Percentiles rank a stretch among this genome's conserved stretches.
phyloP scores from a whole-genome alignment of 64 coral and sea anemone species.

The Montipora sp. region DNA sequence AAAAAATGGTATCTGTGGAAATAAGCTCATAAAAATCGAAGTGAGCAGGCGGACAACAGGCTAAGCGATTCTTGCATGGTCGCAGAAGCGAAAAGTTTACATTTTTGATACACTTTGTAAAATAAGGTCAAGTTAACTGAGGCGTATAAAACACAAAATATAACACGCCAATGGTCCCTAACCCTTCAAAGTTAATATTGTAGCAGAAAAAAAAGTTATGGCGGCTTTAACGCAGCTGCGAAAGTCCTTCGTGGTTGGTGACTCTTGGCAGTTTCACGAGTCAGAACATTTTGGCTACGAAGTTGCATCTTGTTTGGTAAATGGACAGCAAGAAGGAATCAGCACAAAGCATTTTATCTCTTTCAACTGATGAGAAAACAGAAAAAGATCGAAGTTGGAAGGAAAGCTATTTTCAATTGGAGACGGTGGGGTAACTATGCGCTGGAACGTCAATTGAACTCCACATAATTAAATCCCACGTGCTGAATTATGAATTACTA shows the following conservation, averaged over 20 bases:
- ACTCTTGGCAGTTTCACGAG: background rate
- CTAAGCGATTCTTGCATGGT: background rate
- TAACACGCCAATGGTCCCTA: background rate
- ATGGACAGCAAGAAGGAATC: background rate
- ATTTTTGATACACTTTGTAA: background rate
- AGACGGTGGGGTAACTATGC: no score
- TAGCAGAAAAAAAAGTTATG: background rate
- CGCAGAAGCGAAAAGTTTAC: background rate
- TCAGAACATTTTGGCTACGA: background rate
- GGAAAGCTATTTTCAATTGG: background rate
- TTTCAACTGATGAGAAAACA: background rate
- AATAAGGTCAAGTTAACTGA: background rate
- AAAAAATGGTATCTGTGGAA: background rate
- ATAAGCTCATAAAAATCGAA: background rate
- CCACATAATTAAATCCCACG: background rate
- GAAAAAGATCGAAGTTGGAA: background rate
- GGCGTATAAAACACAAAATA: background rate
- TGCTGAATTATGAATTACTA: slow-evolving; percentile 26
- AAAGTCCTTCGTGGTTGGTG: background rate
- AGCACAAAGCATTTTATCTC: background rate
- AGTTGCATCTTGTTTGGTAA: background rate
- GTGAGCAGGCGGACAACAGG: background rate
- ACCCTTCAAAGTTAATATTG: background rate
- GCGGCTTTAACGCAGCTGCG: background rate
- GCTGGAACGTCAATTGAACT: background rate